Conservation (phyloP, 2,113 vertebrate genomes). For the Labeo catla region DNA sequence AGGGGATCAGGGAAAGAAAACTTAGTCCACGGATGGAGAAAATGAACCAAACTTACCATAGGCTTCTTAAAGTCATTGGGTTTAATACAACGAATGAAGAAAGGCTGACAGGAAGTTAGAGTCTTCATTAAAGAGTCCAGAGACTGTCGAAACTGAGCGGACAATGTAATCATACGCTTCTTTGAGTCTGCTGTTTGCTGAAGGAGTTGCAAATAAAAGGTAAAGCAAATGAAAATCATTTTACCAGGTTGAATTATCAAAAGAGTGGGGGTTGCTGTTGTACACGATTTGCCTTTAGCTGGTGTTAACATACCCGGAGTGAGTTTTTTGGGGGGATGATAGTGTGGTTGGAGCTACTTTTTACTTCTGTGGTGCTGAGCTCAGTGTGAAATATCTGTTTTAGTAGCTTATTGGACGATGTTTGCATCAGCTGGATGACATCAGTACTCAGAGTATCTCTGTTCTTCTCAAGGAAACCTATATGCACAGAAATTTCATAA, state of each 20-base stretch:
- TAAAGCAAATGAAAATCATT: background rate
- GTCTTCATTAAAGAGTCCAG: conserved; percentile 96
- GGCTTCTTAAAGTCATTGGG: conserved; percentile 96
- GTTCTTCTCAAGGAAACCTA: conserved; percentile 97
- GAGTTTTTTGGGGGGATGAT: conserved; percentile 64
- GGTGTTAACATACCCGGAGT: conserved; percentile 63
- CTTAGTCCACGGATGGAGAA: background rate
- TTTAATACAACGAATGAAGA: conserved; percentile 96
- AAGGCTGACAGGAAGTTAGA: conserved; percentile 87
- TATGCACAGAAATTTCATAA: conserved; percentile 11
- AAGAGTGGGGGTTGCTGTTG: background rate
- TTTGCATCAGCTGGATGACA: conserved; percentile 83
- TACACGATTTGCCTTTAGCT: too few species aligned
- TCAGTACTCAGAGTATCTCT: conserved; percentile 87
- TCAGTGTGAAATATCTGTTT: conserved; percentile 79
- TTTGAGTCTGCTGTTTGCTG: conserved; percentile 76
- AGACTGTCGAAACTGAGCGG: conserved; percentile 92
- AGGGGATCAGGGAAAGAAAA: background rate
- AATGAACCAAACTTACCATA: conserved; percentile 76
- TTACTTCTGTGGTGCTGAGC: conserved; percentile 63
- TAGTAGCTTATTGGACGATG: conserved; percentile 88
- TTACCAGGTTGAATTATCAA: background rate
- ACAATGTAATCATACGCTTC: conserved; percentile 83
- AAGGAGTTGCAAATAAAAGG: conserved; percentile 47
- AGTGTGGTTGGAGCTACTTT: conserved; percentile 67